Evolutionary conservation across 2,797 vertebrate species (phyloP), one percentile per base, ranked within the genome.

Genomic region (Bryconaethiops microstoma): DNA sequence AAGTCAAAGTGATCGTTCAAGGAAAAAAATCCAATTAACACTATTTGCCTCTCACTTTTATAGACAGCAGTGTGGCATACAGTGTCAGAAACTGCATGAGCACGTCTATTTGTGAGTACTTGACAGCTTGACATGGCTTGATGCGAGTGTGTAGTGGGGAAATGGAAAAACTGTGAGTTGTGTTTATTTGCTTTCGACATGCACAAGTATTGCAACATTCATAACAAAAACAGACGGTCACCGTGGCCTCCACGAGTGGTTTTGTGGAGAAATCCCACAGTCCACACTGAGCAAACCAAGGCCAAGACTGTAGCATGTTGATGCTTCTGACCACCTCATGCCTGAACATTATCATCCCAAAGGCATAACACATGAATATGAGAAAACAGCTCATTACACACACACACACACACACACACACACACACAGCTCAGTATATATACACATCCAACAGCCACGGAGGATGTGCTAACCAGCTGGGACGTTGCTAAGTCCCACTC

Each of bases 401-500:
- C 25, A 77, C 65, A 29, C 25, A 63, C 60, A 16, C 23, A 16
- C 29, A 79, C 59, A 68, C 42, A 45, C 42, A 9, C 42, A 54
- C 4, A 17, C 19, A 60, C 39, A 40, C 25, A 45, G 59, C 59
- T 62, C 42, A 45, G 7, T 59, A 54, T 29, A 70, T 55, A 42
- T 35, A 62, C 4, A 29, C 21, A 39, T 10, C 14, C 14, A 63
- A 68, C 12, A 77, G 42, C 74, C 48, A 64, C 14, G 19, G 54
- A 50, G 35, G 60, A 35, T 21, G 45, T 55, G 60, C 59, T n/a
- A 48, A 77, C 57, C 64, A 72, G 68, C 62, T 82, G 39, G 74
- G 65, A 67, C 35, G 29, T 48, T 59, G 72, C 67, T 80, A 82
- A 84, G 78, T 71, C 71, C 76, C 54, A 54, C 52, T 71, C 54